Evolutionary conservation across 2,113 vertebrate species (phyloP).

Genomic region (Neolamprologus fasciatus): DNA sequence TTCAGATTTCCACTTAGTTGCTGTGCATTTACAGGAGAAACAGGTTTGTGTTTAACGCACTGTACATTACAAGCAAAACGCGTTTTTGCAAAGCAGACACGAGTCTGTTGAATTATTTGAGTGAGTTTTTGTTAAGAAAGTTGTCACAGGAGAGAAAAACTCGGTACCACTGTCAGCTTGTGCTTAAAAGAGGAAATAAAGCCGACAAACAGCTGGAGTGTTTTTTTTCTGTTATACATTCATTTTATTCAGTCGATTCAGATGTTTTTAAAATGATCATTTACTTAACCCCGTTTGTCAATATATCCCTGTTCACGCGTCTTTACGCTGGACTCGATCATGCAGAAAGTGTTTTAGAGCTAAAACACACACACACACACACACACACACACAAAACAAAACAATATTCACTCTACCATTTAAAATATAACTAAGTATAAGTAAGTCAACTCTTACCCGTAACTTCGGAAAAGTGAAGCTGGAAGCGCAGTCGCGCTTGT

Average conservation of each 20-base stretch:
- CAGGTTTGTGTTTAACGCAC: not conserved
- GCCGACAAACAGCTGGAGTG: not conserved
- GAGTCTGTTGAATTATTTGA: not conserved
- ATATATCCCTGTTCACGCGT: not conserved
- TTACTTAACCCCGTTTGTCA: not conserved
- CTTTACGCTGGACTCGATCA: not conserved
- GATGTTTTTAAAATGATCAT: not conserved
- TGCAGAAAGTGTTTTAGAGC: not conserved
- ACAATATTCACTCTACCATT: not conserved
- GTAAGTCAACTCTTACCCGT: slow-evolving; percentile 35
- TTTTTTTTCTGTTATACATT: not conserved
- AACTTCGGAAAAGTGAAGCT: not conserved
- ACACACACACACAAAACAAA: not conserved
- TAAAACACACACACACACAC: not conserved
- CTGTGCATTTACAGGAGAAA: not conserved
- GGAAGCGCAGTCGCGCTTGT: slow-evolving; percentile 10
- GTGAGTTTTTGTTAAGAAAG: not conserved
- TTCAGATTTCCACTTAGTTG: not conserved
- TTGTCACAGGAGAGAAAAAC: not conserved
- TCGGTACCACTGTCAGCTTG: not conserved
- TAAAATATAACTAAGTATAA: not conserved
- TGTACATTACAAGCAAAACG: not conserved
- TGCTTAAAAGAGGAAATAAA: not conserved
- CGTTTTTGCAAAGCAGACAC: not conserved
- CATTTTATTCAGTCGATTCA: not conserved